phyloP scores from a whole-genome alignment of 2,888 invertebrate genomes.

The Drosophila nr. medialis region DNA sequence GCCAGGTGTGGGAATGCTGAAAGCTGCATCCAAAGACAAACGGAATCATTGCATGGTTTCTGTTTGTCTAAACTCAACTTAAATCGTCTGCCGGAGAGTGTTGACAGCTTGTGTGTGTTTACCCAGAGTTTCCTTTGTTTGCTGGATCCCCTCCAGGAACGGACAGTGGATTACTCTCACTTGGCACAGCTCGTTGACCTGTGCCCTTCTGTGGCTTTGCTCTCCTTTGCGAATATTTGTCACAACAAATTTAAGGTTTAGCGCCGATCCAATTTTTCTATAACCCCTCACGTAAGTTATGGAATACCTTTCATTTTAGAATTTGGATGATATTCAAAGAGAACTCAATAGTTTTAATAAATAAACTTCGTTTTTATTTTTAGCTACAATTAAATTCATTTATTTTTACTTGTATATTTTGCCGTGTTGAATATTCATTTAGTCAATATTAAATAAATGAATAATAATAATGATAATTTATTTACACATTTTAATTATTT shows the following conservation, averaged over 20 bases:
- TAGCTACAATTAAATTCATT: no score
- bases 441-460: neutral
- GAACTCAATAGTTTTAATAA: neutral
- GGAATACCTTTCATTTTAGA: neutral
- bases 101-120: conserved; percentile 48
- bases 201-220: neutral
- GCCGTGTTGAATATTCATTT: no score
- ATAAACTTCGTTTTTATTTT: neutral
- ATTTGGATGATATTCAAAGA: neutral
- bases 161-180: neutral
- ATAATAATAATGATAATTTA: neutral
- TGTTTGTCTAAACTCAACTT: conserved; percentile 16
- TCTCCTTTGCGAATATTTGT: neutral
- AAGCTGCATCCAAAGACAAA: conserved; percentile 31
- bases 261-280: neutral
- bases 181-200: conserved; percentile 18
- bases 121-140: conserved; percentile 32
- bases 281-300: neutral
- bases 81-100: conserved; percentile 34
- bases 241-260: neutral
- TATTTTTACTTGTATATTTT: no score
- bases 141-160: conserved; percentile 1
- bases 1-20: conserved; percentile 24
- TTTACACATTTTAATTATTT: neutral
- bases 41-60: conserved; percentile 37